Evolutionary conservation across 2,888 invertebrate species (phyloP), one percentile per base, ranked within the genome.

Genomic region (Lithophane semibrunnea): DNA sequence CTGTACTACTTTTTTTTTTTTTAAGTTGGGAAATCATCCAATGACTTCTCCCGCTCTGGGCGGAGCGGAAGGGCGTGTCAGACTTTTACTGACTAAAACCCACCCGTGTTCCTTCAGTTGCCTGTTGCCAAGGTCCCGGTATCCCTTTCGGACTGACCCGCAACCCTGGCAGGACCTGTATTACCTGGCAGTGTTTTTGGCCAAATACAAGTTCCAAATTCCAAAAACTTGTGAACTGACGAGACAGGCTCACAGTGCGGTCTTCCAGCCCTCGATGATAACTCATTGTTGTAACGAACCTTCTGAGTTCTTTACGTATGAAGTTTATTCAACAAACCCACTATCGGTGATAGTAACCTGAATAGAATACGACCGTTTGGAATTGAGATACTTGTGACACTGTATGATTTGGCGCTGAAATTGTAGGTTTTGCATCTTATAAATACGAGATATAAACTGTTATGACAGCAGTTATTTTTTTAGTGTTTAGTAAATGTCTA

Each of bases 321-420:
- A 16, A 16, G n/a, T 69, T 64, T 80, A 82, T 71, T 74, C 70
- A 70, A 82, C 69, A 78, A 70, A 56, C 56, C 60, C 70, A 71
- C 63, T 87, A 84, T 82, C 80, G 44, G 47, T 58, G 69, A 85
- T 86, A 78, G 74, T 63, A 83, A 85, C 78, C 49, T 85, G 80
- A 85, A 87, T 86, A 67, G 80, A 58, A 85, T 85, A 85, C 77
- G 72, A 65, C 76, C 13, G 49, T 74, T 80, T 75, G 29, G 47
- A 82, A 83, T 82, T 79, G 75, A 79, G 82, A 86, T 77, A 75
- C 58, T 77, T 75, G 66, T 60, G 67, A 79, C 70, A 64, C 60
- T 56, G 29, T 72, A 71, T 77, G 67, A 73, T 83, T 56, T 82
- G 54, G 72, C 71, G 75, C 56, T 65, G 64, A 84, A 84, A 82